Evolutionary conservation across 2,797 vertebrate species (phyloP).

Genomic region (Oryzias dopingdopingensis): DNA sequence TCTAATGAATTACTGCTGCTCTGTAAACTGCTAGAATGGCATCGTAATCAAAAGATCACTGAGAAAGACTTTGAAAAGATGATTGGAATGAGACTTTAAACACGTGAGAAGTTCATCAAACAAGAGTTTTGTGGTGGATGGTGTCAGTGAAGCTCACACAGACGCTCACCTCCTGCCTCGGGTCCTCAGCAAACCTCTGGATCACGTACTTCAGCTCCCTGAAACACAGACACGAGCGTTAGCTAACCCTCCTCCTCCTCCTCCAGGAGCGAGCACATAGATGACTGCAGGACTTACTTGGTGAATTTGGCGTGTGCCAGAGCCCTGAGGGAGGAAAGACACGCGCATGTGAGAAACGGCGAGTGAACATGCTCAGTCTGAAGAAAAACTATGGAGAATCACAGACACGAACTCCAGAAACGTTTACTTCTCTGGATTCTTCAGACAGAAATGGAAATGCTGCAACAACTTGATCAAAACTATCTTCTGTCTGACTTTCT

Average conservation of each 20-base stretch:
- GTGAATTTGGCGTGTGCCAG: constrained; percentile 98
- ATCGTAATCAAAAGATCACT: no score
- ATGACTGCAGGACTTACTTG: constrained; percentile 84
- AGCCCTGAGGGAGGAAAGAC: constrained; percentile 77
- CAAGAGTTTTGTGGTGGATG: no score
- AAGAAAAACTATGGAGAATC: not conserved
- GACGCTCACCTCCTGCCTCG: constrained; percentile 91
- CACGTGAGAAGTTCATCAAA: no score
- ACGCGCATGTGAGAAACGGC: constrained; percentile 2
- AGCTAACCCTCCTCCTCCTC: not conserved
- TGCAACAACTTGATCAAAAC: no score
- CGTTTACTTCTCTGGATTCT: no score
- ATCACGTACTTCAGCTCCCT: constrained; percentile 98
- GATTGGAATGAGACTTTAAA: no score
- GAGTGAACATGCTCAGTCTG: not conserved
- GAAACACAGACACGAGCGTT: constrained; percentile 26
- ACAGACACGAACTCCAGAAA: no score
- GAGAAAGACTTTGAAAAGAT: no score
- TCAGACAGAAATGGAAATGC: no score
- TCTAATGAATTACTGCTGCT: no score
- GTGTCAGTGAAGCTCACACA: not conserved
- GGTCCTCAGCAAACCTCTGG: constrained; percentile 98
- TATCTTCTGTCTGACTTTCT: no score
- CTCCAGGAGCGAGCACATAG: not conserved
- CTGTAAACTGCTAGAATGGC: no score